A percentile compares a stretch with the other conserved stretches of the same genome.
Conservation (phyloP, 2,113 vertebrate species). For the Butorides virescens region DNA sequence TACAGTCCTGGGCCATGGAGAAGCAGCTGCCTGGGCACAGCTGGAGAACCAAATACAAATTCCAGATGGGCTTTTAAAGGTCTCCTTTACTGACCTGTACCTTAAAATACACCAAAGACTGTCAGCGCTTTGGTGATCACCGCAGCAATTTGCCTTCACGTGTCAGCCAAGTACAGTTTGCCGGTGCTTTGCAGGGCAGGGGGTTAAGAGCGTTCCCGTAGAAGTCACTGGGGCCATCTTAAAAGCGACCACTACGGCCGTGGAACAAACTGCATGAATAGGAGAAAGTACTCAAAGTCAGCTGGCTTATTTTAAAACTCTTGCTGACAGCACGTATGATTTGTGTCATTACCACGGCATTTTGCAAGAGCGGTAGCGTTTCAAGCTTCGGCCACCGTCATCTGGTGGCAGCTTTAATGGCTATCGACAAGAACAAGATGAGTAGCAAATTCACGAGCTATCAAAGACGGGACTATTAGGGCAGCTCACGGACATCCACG, state of each 20-base stretch:
- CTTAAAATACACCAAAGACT: background rate
- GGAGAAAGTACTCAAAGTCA: background rate
- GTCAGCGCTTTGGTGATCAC: background rate
- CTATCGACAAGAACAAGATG: background rate
- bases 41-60: background rate
- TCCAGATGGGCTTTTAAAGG: background rate
- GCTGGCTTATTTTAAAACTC: background rate
- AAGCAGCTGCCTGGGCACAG: background rate
- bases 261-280: background rate
- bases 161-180: background rate
- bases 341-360: background rate
- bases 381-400: background rate
- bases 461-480: fast-evolving
- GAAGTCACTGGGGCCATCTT: background rate
- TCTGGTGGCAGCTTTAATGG: background rate
- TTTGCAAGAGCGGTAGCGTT: background rate
- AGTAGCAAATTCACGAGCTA: background rate
- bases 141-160: background rate
- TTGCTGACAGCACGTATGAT: background rate
- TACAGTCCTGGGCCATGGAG: fast-evolving
- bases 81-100: background rate
- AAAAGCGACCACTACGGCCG: background rate
- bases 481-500: background rate
- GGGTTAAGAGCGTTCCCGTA: background rate
- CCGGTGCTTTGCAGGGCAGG: fast-evolving